These are phyloP conservation scores for Benthosema pterotum DNA, from an alignment of 2,797 vertebrate species.

Conservation along the genomic window DNA sequence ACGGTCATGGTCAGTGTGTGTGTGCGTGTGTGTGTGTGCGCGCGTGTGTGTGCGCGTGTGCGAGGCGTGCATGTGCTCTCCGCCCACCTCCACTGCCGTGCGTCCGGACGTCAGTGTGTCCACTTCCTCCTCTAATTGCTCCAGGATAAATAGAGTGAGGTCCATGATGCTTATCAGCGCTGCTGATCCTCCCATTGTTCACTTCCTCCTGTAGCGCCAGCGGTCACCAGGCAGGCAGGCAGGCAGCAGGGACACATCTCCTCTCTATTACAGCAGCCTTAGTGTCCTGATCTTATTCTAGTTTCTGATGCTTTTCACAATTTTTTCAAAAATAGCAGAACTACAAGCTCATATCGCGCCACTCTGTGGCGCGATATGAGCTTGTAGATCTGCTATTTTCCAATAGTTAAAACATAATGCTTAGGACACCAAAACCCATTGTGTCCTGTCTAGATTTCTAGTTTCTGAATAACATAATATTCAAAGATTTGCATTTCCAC, in stretches of 20 bases:
- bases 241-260: conserved; percentile 47
- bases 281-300: too few relatives aligned
- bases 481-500: too few relatives aligned
- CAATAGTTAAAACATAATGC: too few relatives aligned
- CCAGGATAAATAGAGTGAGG: conserved; percentile 84
- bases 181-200: conserved; percentile 78
- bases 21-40: conserved; percentile 28
- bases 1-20: conserved; percentile 20
- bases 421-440: too few relatives aligned
- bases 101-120: conserved; percentile 81
- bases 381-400: too few relatives aligned
- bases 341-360: too few relatives aligned
- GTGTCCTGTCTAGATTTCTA: too few relatives aligned
- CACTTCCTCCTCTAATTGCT: conserved; percentile 85
- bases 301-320: too few relatives aligned
- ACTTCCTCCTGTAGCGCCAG: conserved; percentile 70
- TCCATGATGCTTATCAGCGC: conserved; percentile 82
- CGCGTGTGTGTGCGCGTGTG: conserved; percentile 39
- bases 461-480: too few relatives aligned
- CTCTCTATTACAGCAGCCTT: conserved; percentile 16
- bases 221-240: conserved; percentile 38
- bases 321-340: too few relatives aligned
- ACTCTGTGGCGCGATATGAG: too few relatives aligned
- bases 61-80: conserved; percentile 38
- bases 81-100: conserved; percentile 62